phyloP scores from a whole-genome alignment of 2,797 vertebrate genomes.

The Enteromius treurensis region DNA sequence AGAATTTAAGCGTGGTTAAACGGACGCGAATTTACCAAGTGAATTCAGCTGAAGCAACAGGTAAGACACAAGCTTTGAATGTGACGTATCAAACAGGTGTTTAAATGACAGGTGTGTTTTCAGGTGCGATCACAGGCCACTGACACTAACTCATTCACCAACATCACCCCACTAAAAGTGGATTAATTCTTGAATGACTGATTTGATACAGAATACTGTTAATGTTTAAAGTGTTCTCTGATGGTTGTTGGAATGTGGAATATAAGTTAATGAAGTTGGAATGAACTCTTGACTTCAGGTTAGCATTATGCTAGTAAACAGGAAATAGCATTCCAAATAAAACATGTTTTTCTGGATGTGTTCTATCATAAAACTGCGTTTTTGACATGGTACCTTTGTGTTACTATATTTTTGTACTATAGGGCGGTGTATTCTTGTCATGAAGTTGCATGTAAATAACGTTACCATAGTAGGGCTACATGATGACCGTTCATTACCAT shows the following conservation, averaged over 20 bases:
- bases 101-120: conserved; percentile 41
- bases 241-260: neutral
- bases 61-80: conserved; percentile 34
- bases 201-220: neutral
- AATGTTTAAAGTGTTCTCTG: neutral
- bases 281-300: conserved; percentile 26
- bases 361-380: neutral
- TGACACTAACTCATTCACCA: neutral
- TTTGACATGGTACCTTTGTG: neutral
- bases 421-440: neutral
- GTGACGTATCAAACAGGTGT: conserved; percentile 33
- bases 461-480: neutral
- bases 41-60: conserved; percentile 35
- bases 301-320: conserved; percentile 47
- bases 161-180: neutral
- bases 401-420: neutral
- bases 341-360: neutral
- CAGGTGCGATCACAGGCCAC: conserved; percentile 40
- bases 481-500: neutral
- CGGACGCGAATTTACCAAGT: conserved; percentile 14
- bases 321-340: conserved; percentile 24
- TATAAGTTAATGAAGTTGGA: neutral
- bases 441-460: neutral
- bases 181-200: neutral
- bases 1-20: conserved; percentile 29